Percentiles rank a stretch among this genome's conserved stretches.
phyloP scores from a whole-genome alignment of 2,113 vertebrate species.

The Tautogolabrus adspersus region DNA sequence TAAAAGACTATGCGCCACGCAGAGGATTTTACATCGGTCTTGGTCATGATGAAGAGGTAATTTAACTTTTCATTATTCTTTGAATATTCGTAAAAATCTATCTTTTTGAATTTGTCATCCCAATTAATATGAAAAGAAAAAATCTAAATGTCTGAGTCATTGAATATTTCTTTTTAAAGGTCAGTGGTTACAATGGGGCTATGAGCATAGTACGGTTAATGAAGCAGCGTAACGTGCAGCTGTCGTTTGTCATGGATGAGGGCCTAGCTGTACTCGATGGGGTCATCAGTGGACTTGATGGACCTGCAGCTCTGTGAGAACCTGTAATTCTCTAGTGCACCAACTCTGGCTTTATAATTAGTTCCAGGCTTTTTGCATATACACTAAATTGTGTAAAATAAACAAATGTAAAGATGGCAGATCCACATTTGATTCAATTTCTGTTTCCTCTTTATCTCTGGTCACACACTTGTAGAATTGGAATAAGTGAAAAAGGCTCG shows the following conservation, averaged over 20 bases:
- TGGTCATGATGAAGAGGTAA: slow-evolving; percentile 96
- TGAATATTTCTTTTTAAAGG: slow-evolving; percentile 72
- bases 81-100: not conserved
- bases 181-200: slow-evolving; percentile 86
- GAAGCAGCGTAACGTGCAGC: slow-evolving; percentile 84
- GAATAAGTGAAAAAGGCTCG: slow-evolving; percentile 89
- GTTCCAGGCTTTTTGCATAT: not conserved
- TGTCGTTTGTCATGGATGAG: slow-evolving; percentile 92
- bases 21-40: slow-evolving; percentile 91
- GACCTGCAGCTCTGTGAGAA: slow-evolving; percentile 91
- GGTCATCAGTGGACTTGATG: slow-evolving; percentile 82
- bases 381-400: not conserved
- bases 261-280: slow-evolving; percentile 85
- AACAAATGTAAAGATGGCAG: not conserved
- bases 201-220: slow-evolving; percentile 86
- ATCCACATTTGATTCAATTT: not conserved
- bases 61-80: slow-evolving; percentile 47
- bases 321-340: not conserved
- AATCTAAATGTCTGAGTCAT: not conserved
- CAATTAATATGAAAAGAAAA: not conserved
- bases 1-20: slow-evolving; percentile 86
- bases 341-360: not conserved
- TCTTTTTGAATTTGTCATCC: not conserved
- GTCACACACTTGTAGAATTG: slow-evolving; percentile 81
- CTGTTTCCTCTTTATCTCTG: not conserved